Base-by-base conservation (phyloP, 1,140 invertebrate species). In the Piezodorus guildinii region DNA sequence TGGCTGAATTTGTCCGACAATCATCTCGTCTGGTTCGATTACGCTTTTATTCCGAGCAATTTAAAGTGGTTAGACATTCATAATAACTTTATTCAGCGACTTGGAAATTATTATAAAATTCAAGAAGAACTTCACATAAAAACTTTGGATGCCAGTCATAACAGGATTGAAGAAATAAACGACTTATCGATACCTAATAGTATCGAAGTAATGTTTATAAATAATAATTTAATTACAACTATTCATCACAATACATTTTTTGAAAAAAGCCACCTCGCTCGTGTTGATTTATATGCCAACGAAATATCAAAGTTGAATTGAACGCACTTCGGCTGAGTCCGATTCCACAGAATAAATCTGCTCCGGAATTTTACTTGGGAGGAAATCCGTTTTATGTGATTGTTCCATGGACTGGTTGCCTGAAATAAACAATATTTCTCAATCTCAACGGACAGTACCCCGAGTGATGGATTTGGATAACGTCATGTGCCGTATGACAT, bases 381-480 rank as follows among this genome's bases (percentile, higher is more conserved):
- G 89, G 89, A 1, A 94, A 94, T 75, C 88, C 90, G 0, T 92
- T 94, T 83, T 90, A 68, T 94, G 91, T 73, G 90, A 94, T 71
- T 94, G 91, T 77, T 85, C 85, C 62, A 92, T 94, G 89, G 90
- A 93, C 70, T 94, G 90, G 90, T 75, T 95, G 68, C 88, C 89
- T 34, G 81, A 85, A 30, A 86, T 93, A 71, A 91, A 91, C 73
- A 90, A 89, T 71, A 83, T 89, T 78, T 88, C 85, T 62, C 82
- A 83, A 0, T 16, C 15, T 25, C 79, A 84, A 66, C 77, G 88
- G 10, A n/a, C 88, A 91, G 70, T 87, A 91, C 74, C 90, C 91
- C 0, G 80, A 1, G 82, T 94, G 25, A 90, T 91, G 84, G 91
- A 94, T 71, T 77, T 91, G 66, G 86, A 90, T 66, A 88, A 90